phyloP scores from a whole-genome alignment of 2,797 vertebrate species.

The Heliangelus exortis region DNA sequence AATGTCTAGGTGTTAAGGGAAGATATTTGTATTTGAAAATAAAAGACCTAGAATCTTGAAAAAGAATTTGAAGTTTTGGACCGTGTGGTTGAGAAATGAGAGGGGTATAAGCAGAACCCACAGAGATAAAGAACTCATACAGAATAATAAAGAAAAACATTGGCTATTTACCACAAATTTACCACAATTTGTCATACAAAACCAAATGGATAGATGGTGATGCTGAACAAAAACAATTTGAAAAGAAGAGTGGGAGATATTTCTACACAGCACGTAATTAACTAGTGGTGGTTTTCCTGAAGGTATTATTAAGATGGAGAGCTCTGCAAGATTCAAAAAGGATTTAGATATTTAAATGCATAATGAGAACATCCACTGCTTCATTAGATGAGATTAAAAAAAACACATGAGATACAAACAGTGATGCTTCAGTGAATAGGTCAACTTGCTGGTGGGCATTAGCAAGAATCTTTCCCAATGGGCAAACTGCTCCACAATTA shows the following conservation, averaged over 20 bases:
- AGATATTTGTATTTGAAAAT: background rate
- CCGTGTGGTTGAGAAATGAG: background rate
- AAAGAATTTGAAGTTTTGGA: background rate
- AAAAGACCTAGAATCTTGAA: background rate
- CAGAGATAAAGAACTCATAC: background rate
- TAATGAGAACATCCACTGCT: background rate
- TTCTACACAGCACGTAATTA: background rate
- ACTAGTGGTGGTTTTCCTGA: background rate
- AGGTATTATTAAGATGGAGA: background rate
- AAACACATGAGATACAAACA: background rate
- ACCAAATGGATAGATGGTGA: background rate
- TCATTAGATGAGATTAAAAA: background rate
- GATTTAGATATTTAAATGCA: constrained; percentile 16
- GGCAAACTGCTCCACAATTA: background rate
- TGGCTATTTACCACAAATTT: background rate
- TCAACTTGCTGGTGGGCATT: background rate
- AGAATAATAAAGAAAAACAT: background rate
- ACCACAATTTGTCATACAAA: background rate
- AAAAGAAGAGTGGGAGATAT: background rate
- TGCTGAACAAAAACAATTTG: background rate
- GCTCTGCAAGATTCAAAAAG: background rate
- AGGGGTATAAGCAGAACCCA: background rate
- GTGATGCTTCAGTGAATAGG: background rate
- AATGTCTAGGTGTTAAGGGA: background rate
- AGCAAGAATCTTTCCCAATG: background rate